Base-by-base conservation (phyloP, 2,113 vertebrate genomes). In the Pitta sordida region DNA sequence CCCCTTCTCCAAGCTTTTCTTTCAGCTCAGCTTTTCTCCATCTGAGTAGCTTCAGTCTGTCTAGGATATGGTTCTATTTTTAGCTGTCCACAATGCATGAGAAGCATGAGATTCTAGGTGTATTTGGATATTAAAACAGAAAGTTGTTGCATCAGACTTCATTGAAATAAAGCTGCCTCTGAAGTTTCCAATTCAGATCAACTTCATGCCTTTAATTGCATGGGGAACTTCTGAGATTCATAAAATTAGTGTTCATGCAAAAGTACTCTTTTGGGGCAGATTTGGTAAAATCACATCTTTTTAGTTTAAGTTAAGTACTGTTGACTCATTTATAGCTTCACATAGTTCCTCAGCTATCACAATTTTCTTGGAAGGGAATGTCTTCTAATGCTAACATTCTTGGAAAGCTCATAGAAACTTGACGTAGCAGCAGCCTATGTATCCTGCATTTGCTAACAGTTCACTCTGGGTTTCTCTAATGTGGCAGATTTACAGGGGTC, bases 301-400 rank as follows among this genome's bases (percentile, higher is more conserved):
- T 86, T 60, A 49, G 39, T 71, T 84, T 65, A 68, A 63, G 56
- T 74, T 80, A 86, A 88, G 70, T 32, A 76, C 37, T 71, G 43
- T 53, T 94, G 60, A 74, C 64, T 94, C 34, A 53, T 64, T 94
- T 86, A 53, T 64, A 90, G 49, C 58, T 58, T 79, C 48, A 64
- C 41, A 60, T 4, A 69, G 77, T 17, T 84, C 34, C 46, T 92
- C 4, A 5, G 77, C 86, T 86, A 81, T 55, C 44, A 52, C n/a
- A 41, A 74, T 91, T 94, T 89, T 81, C 86, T 94, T 94, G 81
- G 83, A 91, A 94, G 69, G 36, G 69, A 91, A 91, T n/a, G 60
- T 71, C 91, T 86, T 80, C 77, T 68, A 34, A 76, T 68, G 86
- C 56, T 93, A 84, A 95, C 3, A 8, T 84, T 80, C 88, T 92